Percentiles rank a stretch among this genome's conserved stretches.
Evolutionary conservation across 2,888 invertebrate species (phyloP).

Genomic region (Athetis lepigone): DNA sequence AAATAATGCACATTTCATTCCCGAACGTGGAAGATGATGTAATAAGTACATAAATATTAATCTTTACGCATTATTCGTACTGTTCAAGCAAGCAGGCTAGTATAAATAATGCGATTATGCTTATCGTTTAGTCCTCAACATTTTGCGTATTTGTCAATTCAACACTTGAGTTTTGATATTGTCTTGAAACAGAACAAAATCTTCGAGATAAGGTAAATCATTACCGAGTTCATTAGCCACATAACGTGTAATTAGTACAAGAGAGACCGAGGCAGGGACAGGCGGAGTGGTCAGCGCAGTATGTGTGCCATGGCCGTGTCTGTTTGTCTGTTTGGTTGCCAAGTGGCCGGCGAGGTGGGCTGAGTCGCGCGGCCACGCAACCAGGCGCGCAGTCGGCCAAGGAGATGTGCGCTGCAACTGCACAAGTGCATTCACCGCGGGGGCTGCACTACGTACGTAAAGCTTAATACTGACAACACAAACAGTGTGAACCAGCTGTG

Average conservation of each 20-base stretch:
- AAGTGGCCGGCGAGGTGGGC: constrained; percentile 85
- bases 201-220: constrained; percentile 33
- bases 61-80: background rate
- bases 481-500: constrained; percentile 27
- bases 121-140: background rate
- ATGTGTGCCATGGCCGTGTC: constrained; percentile 72
- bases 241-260: constrained; percentile 31
- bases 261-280: constrained; percentile 43
- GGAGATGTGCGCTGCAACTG: constrained; percentile 67
- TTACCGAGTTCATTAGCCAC: constrained; percentile 23
- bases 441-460: constrained; percentile 51
- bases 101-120: background rate
- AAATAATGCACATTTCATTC: background rate
- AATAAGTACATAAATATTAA: background rate
- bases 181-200: constrained; percentile 1
- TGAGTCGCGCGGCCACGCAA: constrained; percentile 79
- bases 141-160: background rate
- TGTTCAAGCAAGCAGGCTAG: background rate
- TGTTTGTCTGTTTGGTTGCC: constrained; percentile 83
- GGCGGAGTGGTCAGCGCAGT: constrained; percentile 66
- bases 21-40: background rate
- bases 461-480: constrained; percentile 42
- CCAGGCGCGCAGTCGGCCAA: constrained; percentile 80
- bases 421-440: constrained; percentile 70
- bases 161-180: background rate